phyloP scores from a whole-genome alignment of 2,797 vertebrate genomes.

The Tapera naevia region DNA sequence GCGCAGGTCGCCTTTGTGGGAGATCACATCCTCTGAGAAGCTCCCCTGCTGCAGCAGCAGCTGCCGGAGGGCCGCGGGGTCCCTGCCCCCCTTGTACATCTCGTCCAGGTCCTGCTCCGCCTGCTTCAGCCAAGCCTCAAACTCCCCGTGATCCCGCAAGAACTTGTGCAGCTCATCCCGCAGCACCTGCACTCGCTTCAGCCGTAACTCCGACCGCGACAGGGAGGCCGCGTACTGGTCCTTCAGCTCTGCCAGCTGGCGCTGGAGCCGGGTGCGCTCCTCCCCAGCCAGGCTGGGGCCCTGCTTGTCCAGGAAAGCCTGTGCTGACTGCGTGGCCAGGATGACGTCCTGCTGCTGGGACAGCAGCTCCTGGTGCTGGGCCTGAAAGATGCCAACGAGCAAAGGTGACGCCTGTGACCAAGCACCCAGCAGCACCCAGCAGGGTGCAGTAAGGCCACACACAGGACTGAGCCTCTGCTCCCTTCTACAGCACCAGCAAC shows the following conservation, averaged over 20 bases:
- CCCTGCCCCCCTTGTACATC: conserved; percentile 77
- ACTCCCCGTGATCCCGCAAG: conserved; percentile 84
- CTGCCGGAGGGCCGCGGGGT: conserved; percentile 73
- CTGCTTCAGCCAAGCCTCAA: conserved; percentile 88
- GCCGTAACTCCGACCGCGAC: conserved; percentile 80
- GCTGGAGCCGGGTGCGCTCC: conserved; percentile 80
- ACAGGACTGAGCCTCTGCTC: rapidly evolving
- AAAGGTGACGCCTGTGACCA: background rate
- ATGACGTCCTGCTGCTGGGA: conserved; percentile 90
- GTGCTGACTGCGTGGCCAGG: conserved; percentile 85
- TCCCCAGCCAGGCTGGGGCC: conserved; percentile 82
- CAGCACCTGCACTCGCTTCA: conserved; percentile 85
- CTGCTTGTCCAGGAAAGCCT: conserved; percentile 87
- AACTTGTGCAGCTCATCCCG: conserved; percentile 92
- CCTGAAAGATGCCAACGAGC: conserved; percentile 57
- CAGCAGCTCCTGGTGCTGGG: conserved; percentile 88
- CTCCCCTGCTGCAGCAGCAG: conserved; percentile 86
- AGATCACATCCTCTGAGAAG: conserved; percentile 93
- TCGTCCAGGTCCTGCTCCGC: conserved; percentile 85
- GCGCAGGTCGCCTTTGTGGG: conserved; percentile 96
- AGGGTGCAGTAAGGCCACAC: background rate
- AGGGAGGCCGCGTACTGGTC: conserved; percentile 82
- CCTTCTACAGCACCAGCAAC: background rate
- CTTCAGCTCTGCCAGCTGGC: conserved; percentile 82
- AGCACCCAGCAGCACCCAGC: rapidly evolving